Evolutionary conservation across 2,797 vertebrate species (phyloP), one percentile per base, ranked within the genome.

Genomic region (Scolopax bukidnonensis): DNA sequence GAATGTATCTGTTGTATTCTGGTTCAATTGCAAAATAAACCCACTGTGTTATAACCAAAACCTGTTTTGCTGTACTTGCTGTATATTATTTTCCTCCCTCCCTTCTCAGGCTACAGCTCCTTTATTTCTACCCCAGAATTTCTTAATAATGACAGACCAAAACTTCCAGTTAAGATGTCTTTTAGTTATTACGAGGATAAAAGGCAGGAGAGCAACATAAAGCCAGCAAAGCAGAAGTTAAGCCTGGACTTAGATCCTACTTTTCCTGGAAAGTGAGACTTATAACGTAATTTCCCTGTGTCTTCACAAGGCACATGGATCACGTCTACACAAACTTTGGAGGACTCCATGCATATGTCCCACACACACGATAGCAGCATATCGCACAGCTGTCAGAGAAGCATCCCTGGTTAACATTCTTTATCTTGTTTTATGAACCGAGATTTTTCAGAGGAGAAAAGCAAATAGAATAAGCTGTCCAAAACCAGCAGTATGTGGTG

Each of bases 371-470:
- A 97, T 60, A 93, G 91, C 84, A 84, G 87, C 83, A 57, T 96
- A 84, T 95, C 89, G 89, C 61, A 88, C 8, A 96, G 65, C 87
- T 95, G 83, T 90, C 84, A 95, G 30, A 94, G 38, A 93, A 87
- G 56, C 73, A 93, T 86, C 71, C 47, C 70, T 61, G 84, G 40
- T 95, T 95, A 95, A 92, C 78, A 89, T 94, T 92, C 92, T 93
- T 96, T 68, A 70, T 54, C 18, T 92, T 91, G 65, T 79, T 97
- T 95, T 89, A 96, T 40, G 48, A 83, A 67, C 83, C 57, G 64
- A 94, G n/a, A 86, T 86, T 74, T 69, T 82, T n/a, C 87, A 91
- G 50, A 81, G 23, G 33, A 93, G 74, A 92, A 86, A 57, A 87
- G 25, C 24, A 83, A 92, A 75, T 10, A 74, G 60, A 93, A 50